Conservation (phyloP, 1,140 invertebrate genomes). For the Papilio polytes region DNA sequence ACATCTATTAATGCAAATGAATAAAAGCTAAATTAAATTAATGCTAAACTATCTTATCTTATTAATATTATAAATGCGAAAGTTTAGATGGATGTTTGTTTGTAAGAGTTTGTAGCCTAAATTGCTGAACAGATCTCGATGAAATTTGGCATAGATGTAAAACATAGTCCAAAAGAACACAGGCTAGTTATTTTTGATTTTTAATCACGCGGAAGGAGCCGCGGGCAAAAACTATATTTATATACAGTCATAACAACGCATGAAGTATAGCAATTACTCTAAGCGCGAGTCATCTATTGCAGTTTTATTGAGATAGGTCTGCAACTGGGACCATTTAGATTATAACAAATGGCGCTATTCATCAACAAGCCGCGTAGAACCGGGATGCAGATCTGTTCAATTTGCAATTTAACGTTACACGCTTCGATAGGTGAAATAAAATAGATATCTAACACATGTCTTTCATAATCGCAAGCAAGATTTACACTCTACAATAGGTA, state of each 20-base stretch:
- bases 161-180: too few relatives aligned
- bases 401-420: slow-evolving; percentile 9
- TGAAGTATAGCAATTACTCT: slow-evolving; percentile 1
- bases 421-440: neutral
- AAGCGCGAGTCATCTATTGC: slow-evolving; percentile 15
- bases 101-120: too few relatives aligned
- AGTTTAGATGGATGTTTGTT: too few relatives aligned
- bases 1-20: neutral
- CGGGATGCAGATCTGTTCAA: slow-evolving; percentile 29
- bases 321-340: slow-evolving; percentile 37
- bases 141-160: too few relatives aligned
- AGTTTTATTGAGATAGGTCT: slow-evolving; percentile 12
- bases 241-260: neutral
- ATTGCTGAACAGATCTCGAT: too few relatives aligned
- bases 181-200: too few relatives aligned
- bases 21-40: neutral
- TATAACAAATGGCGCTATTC: slow-evolving; percentile 44
- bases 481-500: neutral
- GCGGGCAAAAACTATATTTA: neutral
- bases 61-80: neutral
- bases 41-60: neutral
- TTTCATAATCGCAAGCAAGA: neutral
- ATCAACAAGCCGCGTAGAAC: slow-evolving; percentile 42
- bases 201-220: too few relatives aligned
- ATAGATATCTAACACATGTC: neutral